These are phyloP conservation scores for Nematopogon swammerdamellus DNA, from an alignment of 2,888 invertebrate genomes.

Conservation along the genomic window DNA sequence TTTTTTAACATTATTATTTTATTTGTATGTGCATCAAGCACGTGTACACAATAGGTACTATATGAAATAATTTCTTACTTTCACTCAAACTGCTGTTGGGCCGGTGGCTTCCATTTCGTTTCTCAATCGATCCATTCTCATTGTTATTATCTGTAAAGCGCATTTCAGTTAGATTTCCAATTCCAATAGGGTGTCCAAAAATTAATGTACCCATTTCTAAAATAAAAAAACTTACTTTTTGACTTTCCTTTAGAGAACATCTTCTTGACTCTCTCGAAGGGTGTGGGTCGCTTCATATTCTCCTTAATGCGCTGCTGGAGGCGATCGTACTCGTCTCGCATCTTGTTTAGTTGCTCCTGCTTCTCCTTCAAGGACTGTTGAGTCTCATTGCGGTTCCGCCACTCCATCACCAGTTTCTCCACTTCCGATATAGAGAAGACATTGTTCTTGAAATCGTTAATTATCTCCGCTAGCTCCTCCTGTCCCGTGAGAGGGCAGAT, in stretches of 20 bases:
- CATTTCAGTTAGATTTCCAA: too few species aligned
- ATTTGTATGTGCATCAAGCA: too few species aligned
- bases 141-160: slow-evolving; percentile 28
- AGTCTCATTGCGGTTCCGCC: slow-evolving; percentile 84
- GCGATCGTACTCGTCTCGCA: slow-evolving; percentile 79
- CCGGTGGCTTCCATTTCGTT: slow-evolving; percentile 41
- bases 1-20: too few species aligned
- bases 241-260: slow-evolving; percentile 67
- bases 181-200: too few species aligned
- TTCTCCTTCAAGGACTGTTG: slow-evolving; percentile 83
- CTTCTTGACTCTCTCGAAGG: slow-evolving; percentile 75
- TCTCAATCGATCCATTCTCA: slow-evolving; percentile 37
- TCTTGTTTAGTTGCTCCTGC: slow-evolving; percentile 74
- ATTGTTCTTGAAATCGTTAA: slow-evolving; percentile 86
- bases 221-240: slow-evolving; percentile 29
- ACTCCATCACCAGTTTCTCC: slow-evolving; percentile 80
- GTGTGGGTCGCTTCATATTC: slow-evolving; percentile 72
- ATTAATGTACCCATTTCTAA: slow-evolving; percentile 1
- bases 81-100: slow-evolving; percentile 49
- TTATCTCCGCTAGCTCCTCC: slow-evolving; percentile 81
- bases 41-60: too few species aligned
- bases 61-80: slow-evolving; percentile 34
- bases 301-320: slow-evolving; percentile 76
- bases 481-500: slow-evolving; percentile 49
- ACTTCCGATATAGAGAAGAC: slow-evolving; percentile 83